Conservation (phyloP, 2,113 vertebrate genomes). For the Boleophthalmus pectinirostris region DNA sequence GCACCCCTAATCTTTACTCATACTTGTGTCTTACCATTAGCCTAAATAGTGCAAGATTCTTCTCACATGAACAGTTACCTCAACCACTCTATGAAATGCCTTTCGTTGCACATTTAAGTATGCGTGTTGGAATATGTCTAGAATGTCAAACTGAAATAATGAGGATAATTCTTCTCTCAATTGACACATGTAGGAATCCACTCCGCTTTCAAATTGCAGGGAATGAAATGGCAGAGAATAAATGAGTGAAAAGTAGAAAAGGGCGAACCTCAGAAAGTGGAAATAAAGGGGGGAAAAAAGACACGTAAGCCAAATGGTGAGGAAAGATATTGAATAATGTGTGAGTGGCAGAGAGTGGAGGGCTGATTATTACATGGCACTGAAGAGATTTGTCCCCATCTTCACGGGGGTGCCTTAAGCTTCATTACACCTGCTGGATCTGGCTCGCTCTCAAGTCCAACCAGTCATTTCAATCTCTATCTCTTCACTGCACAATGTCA, state of each 20-base stretch:
- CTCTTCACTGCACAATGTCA: slow-evolving; percentile 41
- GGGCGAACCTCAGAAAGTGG: slow-evolving; percentile 31
- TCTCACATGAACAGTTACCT: too few relatives aligned
- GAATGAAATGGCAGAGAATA: slow-evolving; percentile 24
- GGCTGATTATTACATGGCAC: slow-evolving; percentile 44
- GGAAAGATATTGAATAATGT: slow-evolving; percentile 65
- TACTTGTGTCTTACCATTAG: not conserved
- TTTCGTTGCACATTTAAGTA: slow-evolving; percentile 7
- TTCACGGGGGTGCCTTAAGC: slow-evolving; percentile 40
- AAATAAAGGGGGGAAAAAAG: slow-evolving; percentile 31
- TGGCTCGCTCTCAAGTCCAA: slow-evolving; percentile 9
- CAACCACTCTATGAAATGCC: slow-evolving; percentile 9
- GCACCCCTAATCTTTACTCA: not conserved
- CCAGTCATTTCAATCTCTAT: slow-evolving; percentile 39
- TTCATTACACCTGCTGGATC: slow-evolving; percentile 40
- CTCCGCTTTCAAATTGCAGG: slow-evolving; percentile 30
- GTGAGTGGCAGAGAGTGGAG: slow-evolving; percentile 59
- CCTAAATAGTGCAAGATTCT: not conserved
- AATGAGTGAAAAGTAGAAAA: slow-evolving; percentile 24
- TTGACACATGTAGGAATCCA: slow-evolving; percentile 37
- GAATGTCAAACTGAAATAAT: slow-evolving; percentile 49
- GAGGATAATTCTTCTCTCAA: slow-evolving; percentile 57
- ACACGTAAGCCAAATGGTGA: slow-evolving; percentile 39
- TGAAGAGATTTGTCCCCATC: slow-evolving; percentile 52
- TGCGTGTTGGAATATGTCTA: slow-evolving; percentile 23